phyloP scores from a whole-genome alignment of 2,888 invertebrate genomes.

The Drosophila seclusa region DNA sequence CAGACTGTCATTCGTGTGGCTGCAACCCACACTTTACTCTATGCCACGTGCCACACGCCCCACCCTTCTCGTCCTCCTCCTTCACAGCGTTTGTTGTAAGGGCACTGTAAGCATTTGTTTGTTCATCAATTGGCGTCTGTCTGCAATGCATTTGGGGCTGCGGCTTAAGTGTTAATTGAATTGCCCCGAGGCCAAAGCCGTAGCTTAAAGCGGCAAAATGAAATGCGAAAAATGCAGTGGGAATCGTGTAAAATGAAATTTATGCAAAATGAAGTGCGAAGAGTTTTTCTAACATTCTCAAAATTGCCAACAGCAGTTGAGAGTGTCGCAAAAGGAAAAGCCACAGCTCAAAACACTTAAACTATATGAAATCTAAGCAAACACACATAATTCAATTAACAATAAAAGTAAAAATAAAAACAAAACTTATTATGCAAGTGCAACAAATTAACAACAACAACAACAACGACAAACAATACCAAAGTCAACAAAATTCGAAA shows the following conservation, averaged over 20 bases:
- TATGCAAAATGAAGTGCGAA: slow-evolving; percentile 3
- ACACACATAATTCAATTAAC: slow-evolving; percentile 10
- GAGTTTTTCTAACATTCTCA: neutral
- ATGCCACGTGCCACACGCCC: neutral
- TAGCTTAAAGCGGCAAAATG: slow-evolving; percentile 23
- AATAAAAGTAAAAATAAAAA: slow-evolving; percentile 17
- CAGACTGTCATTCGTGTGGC: slow-evolving; percentile 18
- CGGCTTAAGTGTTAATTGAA: slow-evolving; percentile 74
- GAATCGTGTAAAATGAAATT: slow-evolving; percentile 15
- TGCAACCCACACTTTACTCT: slow-evolving; percentile 31
- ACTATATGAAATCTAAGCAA: slow-evolving; percentile 11
- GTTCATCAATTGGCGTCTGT: slow-evolving; percentile 66
- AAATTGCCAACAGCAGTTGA: slow-evolving; percentile 29
- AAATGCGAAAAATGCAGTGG: slow-evolving; percentile 15
- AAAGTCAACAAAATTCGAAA: slow-evolving; percentile 46
- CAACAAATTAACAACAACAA: slow-evolving; percentile 45
- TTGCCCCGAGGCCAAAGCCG: slow-evolving; percentile 40
- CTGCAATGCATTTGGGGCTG: slow-evolving; percentile 62
- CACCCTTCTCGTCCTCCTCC: neutral
- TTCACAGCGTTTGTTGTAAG: neutral
- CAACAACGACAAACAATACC: slow-evolving; percentile 32
- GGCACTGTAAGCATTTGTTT: slow-evolving; percentile 61
- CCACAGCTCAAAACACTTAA: slow-evolving; percentile 32
- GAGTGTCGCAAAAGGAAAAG: slow-evolving; percentile 28
- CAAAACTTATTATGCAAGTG: slow-evolving; percentile 61